Evolutionary conservation across 2,797 vertebrate genomes (phyloP), one percentile per base, ranked within the genome.

Genomic region (Anabas testudineus): DNA sequence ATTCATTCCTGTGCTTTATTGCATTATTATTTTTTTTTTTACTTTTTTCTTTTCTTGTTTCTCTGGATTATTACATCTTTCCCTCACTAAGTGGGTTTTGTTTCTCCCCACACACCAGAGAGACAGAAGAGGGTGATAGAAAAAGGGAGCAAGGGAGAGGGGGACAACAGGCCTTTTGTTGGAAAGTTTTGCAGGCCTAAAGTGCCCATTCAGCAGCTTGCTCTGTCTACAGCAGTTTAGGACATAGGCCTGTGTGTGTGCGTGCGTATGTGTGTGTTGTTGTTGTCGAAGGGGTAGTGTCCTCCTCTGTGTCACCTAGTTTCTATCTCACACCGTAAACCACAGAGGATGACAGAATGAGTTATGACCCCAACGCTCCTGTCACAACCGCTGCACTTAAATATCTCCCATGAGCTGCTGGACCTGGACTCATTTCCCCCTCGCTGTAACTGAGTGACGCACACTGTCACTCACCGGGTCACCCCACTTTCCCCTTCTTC

Each of bases 111-210:
- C 76, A 78, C 80, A 61, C 49, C 69, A 67, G 71, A 64, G 70
- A 82, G 79, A 92, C 87, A 89, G 81, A 74, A 61, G 67, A 67
- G 80, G 76, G 78, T 77, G 85, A 91, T 71, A 74, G 76, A 82
- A 91, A 90, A 87, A 80, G 68, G 62, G 64, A 67, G 81, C 61
- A 86, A 81, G 88, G 81, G 76, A 85, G 90, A 77, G 74, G 61
- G 80, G 92, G 94, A 97, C 96, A 96, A 95, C 88, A 94, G 93
- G 87, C 88, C 92, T 96, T 94, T 97, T 98, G 96, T 96, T 95
- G 92, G 87, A 81, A 90, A 78, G 80, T 89, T 45, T 74, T 88
- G 86, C 88, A 87, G 84, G 81, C 87, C 80, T 82, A 90, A 94
- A 94, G 91, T 94, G 93, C 90, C 60, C 81, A 73, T 79, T 95